Base-by-base conservation (phyloP, 2,113 vertebrate genomes). In the Ursus arctos region DNA sequence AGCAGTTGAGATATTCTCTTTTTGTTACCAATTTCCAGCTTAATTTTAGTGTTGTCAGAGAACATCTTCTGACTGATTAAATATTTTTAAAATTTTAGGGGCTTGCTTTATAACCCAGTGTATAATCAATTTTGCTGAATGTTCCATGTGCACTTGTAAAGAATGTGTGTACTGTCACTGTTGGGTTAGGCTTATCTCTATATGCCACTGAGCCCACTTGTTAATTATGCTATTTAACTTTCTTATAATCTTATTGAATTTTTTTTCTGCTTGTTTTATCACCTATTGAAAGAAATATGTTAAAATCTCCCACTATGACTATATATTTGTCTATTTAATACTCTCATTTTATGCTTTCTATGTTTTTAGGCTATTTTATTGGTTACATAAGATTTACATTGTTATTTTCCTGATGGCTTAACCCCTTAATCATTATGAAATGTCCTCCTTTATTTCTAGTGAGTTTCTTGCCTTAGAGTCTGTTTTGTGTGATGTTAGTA, bases 341-440 rank as follows among this genome's bases (percentile, higher is more conserved):
- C 33, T 86, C 47, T 91, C 28, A 14, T 88, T 88, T 88, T 47
- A 31, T 36, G 18, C 47, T 76, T 71, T 67, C 7, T 36, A 43
- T 79, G n/a, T 81, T 92, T n/a, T 72, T 47, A 80, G 31, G 12
- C 7, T 88, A 9, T 76, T 96, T 93, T 88, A 83, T 49, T 88
- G 18, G 36, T 63, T 96, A 14, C 55, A 24, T 36, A 49, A 36
- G 65, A 74, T 76, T 87, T 80, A 55, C 47, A 81, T 65, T 92
- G 53, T 33, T 83, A 19, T 76, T 31, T 88, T 93, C 6, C 18
- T 88, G 18, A 36, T 57, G 47, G 22, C 28, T 59, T 88, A 88
- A 49, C 10, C 6, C 22, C 57, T 67, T 51, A 47, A 61, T 88
- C 18, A 2, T 71, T 81, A 61, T 72, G 76, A 80, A 91, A 40